A percentile compares a stretch with the other conserved stretches of the same genome.
These are phyloP conservation scores for Diplosoma virens DNA, from an alignment of 23 tunicate species.

Conservation along the genomic window DNA sequence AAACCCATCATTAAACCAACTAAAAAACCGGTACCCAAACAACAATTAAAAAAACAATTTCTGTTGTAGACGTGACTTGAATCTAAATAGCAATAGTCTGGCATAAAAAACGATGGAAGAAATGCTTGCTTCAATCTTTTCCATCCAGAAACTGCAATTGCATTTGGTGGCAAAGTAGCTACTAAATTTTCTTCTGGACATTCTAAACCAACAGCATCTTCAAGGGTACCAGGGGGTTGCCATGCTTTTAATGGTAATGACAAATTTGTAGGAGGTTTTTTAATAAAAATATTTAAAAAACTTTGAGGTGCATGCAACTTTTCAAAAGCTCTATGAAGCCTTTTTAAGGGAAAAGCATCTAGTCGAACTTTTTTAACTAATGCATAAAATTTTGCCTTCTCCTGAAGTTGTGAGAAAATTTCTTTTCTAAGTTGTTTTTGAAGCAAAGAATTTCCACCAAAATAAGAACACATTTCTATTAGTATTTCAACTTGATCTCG, in stretches of 20 bases:
- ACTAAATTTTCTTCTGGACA: background rate
- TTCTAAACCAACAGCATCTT: background rate
- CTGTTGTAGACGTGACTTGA: slow-evolving; percentile 31
- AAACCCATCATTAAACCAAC: slow-evolving; percentile 33
- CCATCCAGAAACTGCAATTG: slow-evolving; percentile 14
- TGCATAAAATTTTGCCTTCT: slow-evolving; percentile 1
- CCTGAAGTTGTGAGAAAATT: slow-evolving; percentile 3
- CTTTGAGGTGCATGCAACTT: slow-evolving; percentile 12
- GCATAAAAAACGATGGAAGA: slow-evolving; percentile 30
- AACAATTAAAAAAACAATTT: background rate
- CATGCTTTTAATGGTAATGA: background rate
- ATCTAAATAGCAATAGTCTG: slow-evolving; percentile 1
- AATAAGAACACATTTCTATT: background rate
- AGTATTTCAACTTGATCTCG: slow-evolving; percentile 12
- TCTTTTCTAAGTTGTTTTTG: background rate
- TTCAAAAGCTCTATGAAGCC: background rate
- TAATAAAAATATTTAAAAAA: background rate
- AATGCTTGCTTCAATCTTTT: slow-evolving; percentile 62
- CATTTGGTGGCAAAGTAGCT: slow-evolving; percentile 42
- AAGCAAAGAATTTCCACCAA: background rate
- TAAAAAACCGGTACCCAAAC: background rate
- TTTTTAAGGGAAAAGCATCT: background rate
- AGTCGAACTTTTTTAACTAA: background rate
- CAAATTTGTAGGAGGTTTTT: background rate
- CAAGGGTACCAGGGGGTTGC: slow-evolving; percentile 18